A percentile compares a stretch with the other conserved stretches of the same genome.
Evolutionary conservation across 2,113 vertebrate species (phyloP).

Genomic region (Piliocolobus tephrosceles): DNA sequence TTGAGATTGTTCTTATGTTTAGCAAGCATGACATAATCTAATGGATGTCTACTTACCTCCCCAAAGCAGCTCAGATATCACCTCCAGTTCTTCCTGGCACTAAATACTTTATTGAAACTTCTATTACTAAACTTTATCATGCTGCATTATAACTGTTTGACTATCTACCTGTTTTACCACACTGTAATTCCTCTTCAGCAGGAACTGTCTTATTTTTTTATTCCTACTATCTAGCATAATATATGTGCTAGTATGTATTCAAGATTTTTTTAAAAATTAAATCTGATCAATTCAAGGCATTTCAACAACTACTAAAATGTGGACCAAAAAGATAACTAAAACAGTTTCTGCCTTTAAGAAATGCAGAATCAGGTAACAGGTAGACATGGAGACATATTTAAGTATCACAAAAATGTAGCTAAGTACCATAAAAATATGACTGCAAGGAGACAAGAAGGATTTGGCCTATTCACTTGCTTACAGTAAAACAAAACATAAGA

Average conservation of each 20-base stretch:
- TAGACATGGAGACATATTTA: not conserved
- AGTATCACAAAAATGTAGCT: not conserved
- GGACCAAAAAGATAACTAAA: not conserved
- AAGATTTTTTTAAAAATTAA: conserved; percentile 17
- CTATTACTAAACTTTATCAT: not conserved
- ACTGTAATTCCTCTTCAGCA: not conserved
- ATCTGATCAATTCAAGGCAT: not conserved
- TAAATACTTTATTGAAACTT: not conserved
- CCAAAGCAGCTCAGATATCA: conserved; percentile 12
- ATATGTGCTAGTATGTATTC: not conserved
- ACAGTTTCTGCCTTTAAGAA: conserved; percentile 13
- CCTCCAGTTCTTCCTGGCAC: not conserved
- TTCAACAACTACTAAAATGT: conserved; percentile 28
- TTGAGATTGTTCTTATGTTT: not conserved
- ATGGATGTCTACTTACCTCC: not conserved
- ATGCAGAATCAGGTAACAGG: not conserved
- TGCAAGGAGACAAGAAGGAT: not conserved
- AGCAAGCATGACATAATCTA: not conserved
- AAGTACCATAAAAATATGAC: conserved; percentile 6
- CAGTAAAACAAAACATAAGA: conserved; percentile 7
- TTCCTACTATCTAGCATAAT: not conserved
- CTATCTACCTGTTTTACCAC: not conserved
- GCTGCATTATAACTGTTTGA: not conserved
- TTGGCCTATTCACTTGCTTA: not conserved
- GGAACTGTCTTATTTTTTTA: not conserved